Conservation (phyloP, 1,140 invertebrate genomes). For the Lepidostoma basale region DNA sequence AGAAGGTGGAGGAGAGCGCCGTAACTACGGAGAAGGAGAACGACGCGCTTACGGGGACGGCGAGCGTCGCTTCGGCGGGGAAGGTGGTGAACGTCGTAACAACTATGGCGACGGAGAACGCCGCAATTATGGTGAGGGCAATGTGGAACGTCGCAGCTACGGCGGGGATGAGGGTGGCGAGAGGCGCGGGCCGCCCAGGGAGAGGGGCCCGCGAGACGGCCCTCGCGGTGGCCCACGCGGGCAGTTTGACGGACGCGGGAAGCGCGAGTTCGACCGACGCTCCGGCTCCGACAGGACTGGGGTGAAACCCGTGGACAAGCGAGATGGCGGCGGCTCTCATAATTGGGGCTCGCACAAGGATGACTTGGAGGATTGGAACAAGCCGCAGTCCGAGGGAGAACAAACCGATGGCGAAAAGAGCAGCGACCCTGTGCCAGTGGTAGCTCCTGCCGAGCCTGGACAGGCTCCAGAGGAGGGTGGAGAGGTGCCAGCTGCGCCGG, state of each 20-base stretch:
- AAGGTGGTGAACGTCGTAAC: slow-evolving; percentile 16
- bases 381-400: slow-evolving; percentile 60
- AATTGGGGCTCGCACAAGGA: slow-evolving; percentile 96
- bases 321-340: slow-evolving; percentile 90
- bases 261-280: slow-evolving; percentile 92
- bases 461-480: slow-evolving; percentile 53
- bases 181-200: slow-evolving; percentile 50
- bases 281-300: slow-evolving; percentile 95
- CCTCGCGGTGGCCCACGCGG: slow-evolving; percentile 51
- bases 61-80: slow-evolving; percentile 26
- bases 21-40: slow-evolving; percentile 19
- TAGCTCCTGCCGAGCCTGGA: slow-evolving; percentile 51
- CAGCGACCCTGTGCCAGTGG: slow-evolving; percentile 59
- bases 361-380: slow-evolving; percentile 77
- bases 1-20: neutral
- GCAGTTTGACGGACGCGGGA: slow-evolving; percentile 74
- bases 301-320: slow-evolving; percentile 91
- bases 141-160: slow-evolving; percentile 60
- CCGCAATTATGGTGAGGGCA: slow-evolving; percentile 40
- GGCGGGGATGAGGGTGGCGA: slow-evolving; percentile 62
- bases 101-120: slow-evolving; percentile 26
- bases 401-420: slow-evolving; percentile 58
- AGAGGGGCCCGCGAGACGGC: slow-evolving; percentile 56
- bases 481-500: slow-evolving; percentile 52
- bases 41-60: slow-evolving; percentile 28